These are phyloP conservation scores for Bemisia tabaci DNA, from an alignment of 1,140 invertebrate species.

Conservation along the genomic window DNA sequence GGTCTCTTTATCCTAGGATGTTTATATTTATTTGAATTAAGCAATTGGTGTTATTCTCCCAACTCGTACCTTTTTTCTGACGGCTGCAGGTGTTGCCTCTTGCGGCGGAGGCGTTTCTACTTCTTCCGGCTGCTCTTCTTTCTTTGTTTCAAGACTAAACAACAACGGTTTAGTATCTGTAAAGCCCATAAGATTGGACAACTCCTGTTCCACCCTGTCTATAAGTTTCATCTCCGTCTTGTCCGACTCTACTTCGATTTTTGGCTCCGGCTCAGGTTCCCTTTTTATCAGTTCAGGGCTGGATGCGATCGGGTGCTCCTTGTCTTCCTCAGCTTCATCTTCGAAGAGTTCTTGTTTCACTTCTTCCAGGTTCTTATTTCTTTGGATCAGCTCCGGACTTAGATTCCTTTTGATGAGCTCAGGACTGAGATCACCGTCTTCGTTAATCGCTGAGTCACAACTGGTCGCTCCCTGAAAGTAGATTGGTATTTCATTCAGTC, in stretches of 20 bases:
- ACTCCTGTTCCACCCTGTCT: neutral
- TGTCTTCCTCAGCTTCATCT: constrained; percentile 29
- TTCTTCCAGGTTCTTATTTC: constrained; percentile 3
- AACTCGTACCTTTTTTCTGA: constrained; percentile 38
- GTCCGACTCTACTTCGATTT: constrained; percentile 4
- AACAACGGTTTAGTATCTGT: neutral
- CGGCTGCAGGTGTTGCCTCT: constrained; percentile 24
- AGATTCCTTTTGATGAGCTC: constrained; percentile 2
- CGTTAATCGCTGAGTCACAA: constrained; percentile 2
- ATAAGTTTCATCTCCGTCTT: neutral
- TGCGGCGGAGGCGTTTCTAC: constrained; percentile 19
- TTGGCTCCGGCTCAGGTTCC: constrained; percentile 25
- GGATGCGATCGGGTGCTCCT: constrained; percentile 21
- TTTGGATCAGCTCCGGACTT: neutral
- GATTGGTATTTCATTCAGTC: too few species aligned
- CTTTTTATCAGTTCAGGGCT: constrained; percentile 28
- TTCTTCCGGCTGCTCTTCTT: constrained; percentile 7
- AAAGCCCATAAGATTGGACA: neutral
- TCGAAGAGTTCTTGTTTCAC: constrained; percentile 18
- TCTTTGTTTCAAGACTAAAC: neutral
- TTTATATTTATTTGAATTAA: too few species aligned
- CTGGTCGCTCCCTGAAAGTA: constrained; percentile 10
- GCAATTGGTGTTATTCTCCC: too few species aligned
- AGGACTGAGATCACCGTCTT: neutral
- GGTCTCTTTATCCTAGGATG: too few species aligned